Evolutionary conservation across 2,113 vertebrate genomes (phyloP).

Genomic region (Tetrax tetrax): DNA sequence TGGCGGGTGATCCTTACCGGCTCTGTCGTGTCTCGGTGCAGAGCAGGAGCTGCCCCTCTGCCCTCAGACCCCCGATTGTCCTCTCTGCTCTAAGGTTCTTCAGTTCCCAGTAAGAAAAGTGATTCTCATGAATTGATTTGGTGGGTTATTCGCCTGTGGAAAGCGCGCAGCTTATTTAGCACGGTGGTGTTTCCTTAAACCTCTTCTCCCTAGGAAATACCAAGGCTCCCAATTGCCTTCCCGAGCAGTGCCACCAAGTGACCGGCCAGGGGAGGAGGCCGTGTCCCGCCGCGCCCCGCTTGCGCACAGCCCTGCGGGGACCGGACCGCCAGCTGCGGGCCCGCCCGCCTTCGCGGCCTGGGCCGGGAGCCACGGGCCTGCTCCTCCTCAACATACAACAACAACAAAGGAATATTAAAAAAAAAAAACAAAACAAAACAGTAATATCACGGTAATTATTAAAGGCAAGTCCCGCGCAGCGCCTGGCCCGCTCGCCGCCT

Average conservation of each 20-base stretch:
- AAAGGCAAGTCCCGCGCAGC: neutral
- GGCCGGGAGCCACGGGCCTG: neutral
- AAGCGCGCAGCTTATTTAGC: neutral
- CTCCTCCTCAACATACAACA: too few relatives aligned
- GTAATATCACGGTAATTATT: neutral
- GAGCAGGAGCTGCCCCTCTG: neutral
- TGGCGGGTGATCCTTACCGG: accelerated
- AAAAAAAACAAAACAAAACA: too few relatives aligned
- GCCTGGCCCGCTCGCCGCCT: neutral
- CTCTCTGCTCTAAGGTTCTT: neutral
- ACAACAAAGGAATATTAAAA: neutral
- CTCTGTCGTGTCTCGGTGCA: accelerated
- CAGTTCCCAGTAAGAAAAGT: neutral
- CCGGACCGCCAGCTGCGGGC: neutral
- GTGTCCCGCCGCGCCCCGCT: neutral
- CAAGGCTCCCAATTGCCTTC: neutral
- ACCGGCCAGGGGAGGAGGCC: neutral
- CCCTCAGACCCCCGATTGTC: accelerated
- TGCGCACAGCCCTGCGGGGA: neutral
- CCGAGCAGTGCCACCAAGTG: slow-evolving; percentile 17
- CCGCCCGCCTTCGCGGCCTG: too few relatives aligned
- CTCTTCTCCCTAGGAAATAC: neutral
- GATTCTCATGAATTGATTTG: neutral
- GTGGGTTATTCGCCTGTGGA: neutral
- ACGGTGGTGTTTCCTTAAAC: too few relatives aligned